A percentile compares a stretch with the other conserved stretches of the same genome.
Evolutionary conservation across 2,888 invertebrate genomes (phyloP).

Genomic region (Hartigia nigra): DNA sequence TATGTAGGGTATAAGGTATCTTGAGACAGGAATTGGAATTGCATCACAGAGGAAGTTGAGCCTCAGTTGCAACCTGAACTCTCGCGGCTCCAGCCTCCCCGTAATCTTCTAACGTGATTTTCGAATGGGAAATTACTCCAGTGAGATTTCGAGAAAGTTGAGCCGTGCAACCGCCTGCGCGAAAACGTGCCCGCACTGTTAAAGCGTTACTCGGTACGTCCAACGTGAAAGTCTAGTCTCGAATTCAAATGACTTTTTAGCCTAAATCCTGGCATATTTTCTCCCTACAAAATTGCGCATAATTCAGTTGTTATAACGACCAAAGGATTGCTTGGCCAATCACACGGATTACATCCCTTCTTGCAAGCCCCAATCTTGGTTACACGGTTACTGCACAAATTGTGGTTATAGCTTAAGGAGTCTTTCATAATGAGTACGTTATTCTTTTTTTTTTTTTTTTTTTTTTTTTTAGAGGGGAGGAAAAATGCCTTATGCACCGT

Average conservation of each 20-base stretch:
- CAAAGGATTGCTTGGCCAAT: not conserved
- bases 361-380: not conserved
- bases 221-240: conserved; percentile 3
- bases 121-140: conserved; percentile 17
- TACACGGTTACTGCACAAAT: not conserved
- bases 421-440: not conserved
- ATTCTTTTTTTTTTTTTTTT: no score
- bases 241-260: conserved; percentile 8
- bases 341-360: not conserved
- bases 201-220: conserved; percentile 8
- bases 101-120: conserved; percentile 26
- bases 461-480: no score
- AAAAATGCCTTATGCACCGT: no score
- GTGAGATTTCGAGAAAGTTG: conserved; percentile 8
- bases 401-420: not conserved
- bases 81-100: not conserved
- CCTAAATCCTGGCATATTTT: conserved; percentile 4
- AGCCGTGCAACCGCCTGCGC: conserved; percentile 3
- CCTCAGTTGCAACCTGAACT: not conserved
- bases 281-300: not conserved
- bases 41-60: not conserved
- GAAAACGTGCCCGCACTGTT: conserved; percentile 29
- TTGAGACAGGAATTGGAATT: not conserved
- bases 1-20: not conserved
- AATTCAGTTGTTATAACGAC: not conserved